phyloP scores from a whole-genome alignment of 2,113 vertebrate genomes.

The Rhinopithecus roxellana region DNA sequence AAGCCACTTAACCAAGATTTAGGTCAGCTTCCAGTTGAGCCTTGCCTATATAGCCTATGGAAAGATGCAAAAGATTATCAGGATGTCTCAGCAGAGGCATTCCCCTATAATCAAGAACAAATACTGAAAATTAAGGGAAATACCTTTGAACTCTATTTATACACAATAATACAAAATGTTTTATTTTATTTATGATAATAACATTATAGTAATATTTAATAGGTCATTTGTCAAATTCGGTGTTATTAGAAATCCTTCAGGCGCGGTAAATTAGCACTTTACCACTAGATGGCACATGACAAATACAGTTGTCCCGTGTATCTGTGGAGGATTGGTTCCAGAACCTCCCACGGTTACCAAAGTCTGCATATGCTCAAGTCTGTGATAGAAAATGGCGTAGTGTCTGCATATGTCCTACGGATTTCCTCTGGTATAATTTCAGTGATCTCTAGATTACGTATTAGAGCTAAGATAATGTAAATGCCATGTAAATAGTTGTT shows the following conservation, averaged over 20 bases:
- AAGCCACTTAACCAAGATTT: background rate
- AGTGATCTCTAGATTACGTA: background rate
- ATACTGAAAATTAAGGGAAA: background rate
- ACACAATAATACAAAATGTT: background rate
- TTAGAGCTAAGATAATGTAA: background rate
- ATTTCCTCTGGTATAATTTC: background rate
- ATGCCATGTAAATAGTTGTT: background rate
- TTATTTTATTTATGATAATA: background rate
- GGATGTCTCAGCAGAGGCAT: background rate
- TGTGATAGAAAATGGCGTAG: background rate
- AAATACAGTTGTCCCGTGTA: background rate
- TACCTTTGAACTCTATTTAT: background rate
- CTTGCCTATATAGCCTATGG: background rate
- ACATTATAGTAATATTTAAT: conserved; percentile 12
- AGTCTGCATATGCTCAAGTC: background rate
- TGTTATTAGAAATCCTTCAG: background rate
- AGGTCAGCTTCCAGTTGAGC: background rate
- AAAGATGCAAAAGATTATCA: background rate
- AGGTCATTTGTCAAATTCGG: background rate
- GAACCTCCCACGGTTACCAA: background rate
- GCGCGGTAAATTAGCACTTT: background rate
- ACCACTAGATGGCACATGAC: conserved; percentile 59
- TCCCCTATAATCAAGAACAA: background rate
- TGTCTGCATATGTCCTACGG: background rate
- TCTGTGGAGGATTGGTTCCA: background rate